Evolutionary conservation across 2,888 invertebrate genomes (phyloP), one percentile per base, ranked within the genome.

Genomic region (Callinectes sapidus): DNA sequence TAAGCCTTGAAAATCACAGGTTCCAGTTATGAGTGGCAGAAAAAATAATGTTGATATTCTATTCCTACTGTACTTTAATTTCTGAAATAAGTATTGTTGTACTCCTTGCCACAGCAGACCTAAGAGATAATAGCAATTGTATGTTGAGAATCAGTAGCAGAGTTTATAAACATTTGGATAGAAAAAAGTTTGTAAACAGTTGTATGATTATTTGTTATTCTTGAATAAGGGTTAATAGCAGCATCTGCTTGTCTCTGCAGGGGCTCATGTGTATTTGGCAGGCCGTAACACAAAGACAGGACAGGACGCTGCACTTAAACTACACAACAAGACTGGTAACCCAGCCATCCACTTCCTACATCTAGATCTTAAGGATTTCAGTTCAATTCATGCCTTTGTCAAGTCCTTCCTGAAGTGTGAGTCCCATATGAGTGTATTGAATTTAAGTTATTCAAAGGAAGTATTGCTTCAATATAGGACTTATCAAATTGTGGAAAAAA

Each of bases 361-460:
- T 61, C 91, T 93, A 10, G 93, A 93, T 32, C 89, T 93, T 1
- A 55, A 89, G n/a, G 86, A 93, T 35, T 86, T 93, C n/a, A 39
- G 32, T 42, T 93, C 93, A 35, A 13, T 91, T n/a, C 88, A 14
- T 8, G 13, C 48, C 16, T 91, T 91, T 81, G 91, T 89, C n/a
- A 48, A 77, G 13, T 77, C 42, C 2, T 87, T 91, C n/a, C 28
- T 35, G 16, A 91, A 89, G 88, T 48, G 91, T 91, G 81, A 89
- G 91, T 91, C 28, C 13, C 3, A 23, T n/a, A 28, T 66, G 71
- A 18, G 71, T 35, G 18, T 16, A 23, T 48, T 48, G 48, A 48
- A 48, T 10, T 8, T 48, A 48, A 48, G 48, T 10, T 48, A 48
- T 8, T 48, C 0, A 48, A 48, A 48, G 48, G 0, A 48, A 10